Evolutionary conservation across 1,140 invertebrate genomes (phyloP), one percentile per base, ranked within the genome.

Genomic region (Drosophila erecta): DNA sequence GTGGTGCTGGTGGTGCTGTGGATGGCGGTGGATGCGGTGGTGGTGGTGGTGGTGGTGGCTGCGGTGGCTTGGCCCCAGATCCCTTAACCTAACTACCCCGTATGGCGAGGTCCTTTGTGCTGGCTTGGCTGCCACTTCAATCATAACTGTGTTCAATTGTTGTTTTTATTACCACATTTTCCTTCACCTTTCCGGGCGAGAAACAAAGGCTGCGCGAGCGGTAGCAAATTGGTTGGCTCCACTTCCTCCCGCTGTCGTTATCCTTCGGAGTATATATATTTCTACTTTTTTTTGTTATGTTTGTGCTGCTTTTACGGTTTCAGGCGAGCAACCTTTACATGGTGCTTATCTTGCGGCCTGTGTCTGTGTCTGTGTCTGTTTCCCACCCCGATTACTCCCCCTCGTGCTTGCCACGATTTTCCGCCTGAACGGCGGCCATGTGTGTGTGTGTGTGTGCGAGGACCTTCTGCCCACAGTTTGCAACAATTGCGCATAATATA

Each of bases 121-220:
- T 15, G 76, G 78, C 55, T 83, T 69, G 69, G 54, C 79, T 83
- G 79, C 84, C 84, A 87, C 83, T 87, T 87, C 84, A 87, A 87
- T 87, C 83, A 87, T 87, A 87, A 87, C 83, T 89, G 83, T 76
- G 83, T 87, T 87, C 83, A 87, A 87, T 87, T 89, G 83, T 87
- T 89, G 84, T 79, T 87, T 87, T 87, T 87, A 87, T 87, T 89
- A 89, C 84, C 79, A 69, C 79, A 87, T 87, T 87, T 70, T 89
- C 66, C 76, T 87, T 79, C 83, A 87, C 83, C 83, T 89, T 87
- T 51, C 30, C 53, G 76, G 69, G 37, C 27, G 60, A 20, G 66
- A 65, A 57, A 66, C 71, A 75, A 65, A 58, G 71, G 51, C 51
- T 46, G 14, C 33, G 56, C 24, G 22, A 49, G 70, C 55, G 53